Evolutionary conservation across 2,113 vertebrate species (phyloP).

Genomic region (Alethe castanea): DNA sequence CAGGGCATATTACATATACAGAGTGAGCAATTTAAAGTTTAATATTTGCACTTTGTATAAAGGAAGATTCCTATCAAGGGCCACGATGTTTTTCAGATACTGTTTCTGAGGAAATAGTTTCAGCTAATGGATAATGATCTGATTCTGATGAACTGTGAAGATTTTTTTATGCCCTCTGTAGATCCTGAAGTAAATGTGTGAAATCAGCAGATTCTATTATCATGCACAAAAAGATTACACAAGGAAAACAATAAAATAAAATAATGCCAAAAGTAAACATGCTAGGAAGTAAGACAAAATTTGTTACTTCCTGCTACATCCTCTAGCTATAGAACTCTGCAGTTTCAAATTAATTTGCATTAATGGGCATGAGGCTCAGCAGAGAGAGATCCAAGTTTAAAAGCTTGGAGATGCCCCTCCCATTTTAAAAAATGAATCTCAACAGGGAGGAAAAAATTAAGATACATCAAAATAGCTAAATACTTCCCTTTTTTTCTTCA

Average conservation of each 20-base stretch:
- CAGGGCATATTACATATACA: accelerated
- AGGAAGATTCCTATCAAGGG: neutral
- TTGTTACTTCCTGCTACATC: neutral
- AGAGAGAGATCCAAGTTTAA: neutral
- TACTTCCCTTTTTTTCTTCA: neutral
- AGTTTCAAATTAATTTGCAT: neutral
- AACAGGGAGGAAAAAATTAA: neutral
- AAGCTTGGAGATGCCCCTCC: neutral
- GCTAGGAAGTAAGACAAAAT: neutral
- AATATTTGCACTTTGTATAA: neutral
- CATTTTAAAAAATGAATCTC: neutral
- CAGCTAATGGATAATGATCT: neutral
- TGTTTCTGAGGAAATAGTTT: neutral
- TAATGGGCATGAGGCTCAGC: neutral
- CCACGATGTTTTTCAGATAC: neutral
- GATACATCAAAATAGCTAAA: neutral
- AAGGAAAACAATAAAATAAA: neutral
- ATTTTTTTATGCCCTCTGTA: neutral
- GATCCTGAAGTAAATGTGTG: neutral
- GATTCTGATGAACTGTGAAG: neutral
- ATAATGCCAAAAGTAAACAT: neutral
- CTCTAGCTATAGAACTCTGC: too few species aligned
- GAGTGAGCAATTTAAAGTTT: neutral
- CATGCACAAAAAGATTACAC: neutral
- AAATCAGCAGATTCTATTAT: neutral